Conservation (phyloP, 2,888 invertebrate species). For the Ectemnius cavifrons region DNA sequence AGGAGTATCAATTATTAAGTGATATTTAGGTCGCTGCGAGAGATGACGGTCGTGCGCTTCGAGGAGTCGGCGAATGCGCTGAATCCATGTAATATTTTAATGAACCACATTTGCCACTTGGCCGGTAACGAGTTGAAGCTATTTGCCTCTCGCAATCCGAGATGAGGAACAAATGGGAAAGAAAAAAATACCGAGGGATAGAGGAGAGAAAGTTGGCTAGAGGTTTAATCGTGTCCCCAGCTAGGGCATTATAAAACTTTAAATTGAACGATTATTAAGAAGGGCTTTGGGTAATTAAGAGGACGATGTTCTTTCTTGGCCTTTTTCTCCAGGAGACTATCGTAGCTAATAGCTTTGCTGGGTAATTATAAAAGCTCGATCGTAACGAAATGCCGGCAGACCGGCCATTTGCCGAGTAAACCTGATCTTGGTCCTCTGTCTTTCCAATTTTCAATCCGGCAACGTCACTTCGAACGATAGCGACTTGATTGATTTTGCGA, state of each 20-base stretch:
- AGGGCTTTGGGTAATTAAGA: slow-evolving; percentile 39
- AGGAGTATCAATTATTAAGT: too few species aligned
- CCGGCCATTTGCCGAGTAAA: too few species aligned
- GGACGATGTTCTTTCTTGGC: slow-evolving; percentile 2
- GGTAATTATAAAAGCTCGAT: slow-evolving; percentile 11
- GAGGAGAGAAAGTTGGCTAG: too few species aligned
- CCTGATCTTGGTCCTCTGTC: too few species aligned
- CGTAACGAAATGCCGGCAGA: too few species aligned
- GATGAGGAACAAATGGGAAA: slow-evolving; percentile 1
- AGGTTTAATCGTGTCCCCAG: slow-evolving; percentile 33
- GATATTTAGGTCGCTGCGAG: too few species aligned
- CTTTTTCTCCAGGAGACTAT: neutral
- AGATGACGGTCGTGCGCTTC: neutral
- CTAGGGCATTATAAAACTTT: slow-evolving; percentile 29
- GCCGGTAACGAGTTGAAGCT: slow-evolving; percentile 3
- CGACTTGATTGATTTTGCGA: too few species aligned
- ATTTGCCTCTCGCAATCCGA: neutral
- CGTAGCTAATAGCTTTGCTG: slow-evolving; percentile 13
- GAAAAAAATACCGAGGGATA: slow-evolving; percentile 2
- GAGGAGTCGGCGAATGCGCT: neutral
- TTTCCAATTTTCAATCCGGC: too few species aligned
- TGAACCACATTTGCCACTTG: neutral
- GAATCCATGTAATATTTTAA: slow-evolving; percentile 27
- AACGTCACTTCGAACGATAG: too few species aligned
- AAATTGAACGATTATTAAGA: slow-evolving; percentile 39